Base-by-base conservation (phyloP, 2,113 vertebrate species). In the Toxostoma redivivum region DNA sequence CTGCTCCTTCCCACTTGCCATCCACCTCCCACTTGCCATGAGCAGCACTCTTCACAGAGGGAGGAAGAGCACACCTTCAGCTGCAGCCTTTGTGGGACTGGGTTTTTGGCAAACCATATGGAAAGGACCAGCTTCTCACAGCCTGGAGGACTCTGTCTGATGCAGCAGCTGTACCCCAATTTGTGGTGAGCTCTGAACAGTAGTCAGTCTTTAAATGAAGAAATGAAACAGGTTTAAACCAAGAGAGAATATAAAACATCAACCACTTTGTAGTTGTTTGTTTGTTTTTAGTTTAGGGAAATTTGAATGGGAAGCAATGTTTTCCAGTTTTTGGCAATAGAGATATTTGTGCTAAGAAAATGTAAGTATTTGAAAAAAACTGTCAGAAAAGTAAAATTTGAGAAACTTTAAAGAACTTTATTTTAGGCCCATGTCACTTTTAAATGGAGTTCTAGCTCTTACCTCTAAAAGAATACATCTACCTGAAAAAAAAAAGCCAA, bases 11-110 rank as follows among this genome's bases (percentile, higher is more conserved):
- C 53, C 2, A 42, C 40, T 42, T 42, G 40, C 40, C 40, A 42
- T 42, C 40, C 40, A 0, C 53, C 45, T 65, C 37, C 37, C 0
- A 1, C 8, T 47, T 8, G 35, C 21, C n/a, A 4, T 30, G 48
- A 82, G 9, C 19, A 21, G 19, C 11, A 4, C 37, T 24, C 30
- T 62, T 40, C 48, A 45, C 31, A 48, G 35, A 42, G 35, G 42
- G 15, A 64, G 83, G 19, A 78, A 45, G 25, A 66, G 7, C 37
- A 53, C 22, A 33, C 5, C 1, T 45, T 79, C 4, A 7, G 17
- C 11, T 74, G 71, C 61, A 89, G 56, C 23, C 13, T 74, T 56
- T 74, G 17, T 65, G 50, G 13, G 18, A 53, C 38, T 24, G 64
- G 6, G 17, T 21, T 14, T 16, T 11, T 70, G 40, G 48, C 22